Conservation (phyloP, 2,113 vertebrate species). For the Lepisosteus oculatus region DNA sequence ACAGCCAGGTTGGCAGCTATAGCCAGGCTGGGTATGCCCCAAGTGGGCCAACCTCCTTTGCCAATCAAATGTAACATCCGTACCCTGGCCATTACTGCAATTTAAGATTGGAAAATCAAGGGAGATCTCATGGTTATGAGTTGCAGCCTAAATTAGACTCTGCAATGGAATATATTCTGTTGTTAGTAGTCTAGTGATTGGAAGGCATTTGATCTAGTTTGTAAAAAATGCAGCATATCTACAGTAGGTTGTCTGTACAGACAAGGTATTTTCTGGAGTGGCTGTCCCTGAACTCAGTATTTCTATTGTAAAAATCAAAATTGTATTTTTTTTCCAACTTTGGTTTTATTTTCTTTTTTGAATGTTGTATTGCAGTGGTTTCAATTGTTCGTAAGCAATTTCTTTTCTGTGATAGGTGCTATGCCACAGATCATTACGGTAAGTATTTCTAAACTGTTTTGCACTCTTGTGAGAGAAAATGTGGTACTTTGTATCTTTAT, state of each 20-base stretch:
- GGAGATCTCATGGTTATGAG: slow-evolving; percentile 12
- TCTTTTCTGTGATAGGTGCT: slow-evolving; percentile 60
- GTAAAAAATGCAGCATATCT: slow-evolving; percentile 43
- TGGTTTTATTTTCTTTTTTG: slow-evolving; percentile 48
- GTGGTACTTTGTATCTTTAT: slow-evolving; percentile 60
- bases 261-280: slow-evolving; percentile 22
- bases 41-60: slow-evolving; percentile 78
- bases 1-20: slow-evolving; percentile 76
- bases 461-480: slow-evolving; percentile 57
- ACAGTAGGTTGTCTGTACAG: slow-evolving; percentile 28
- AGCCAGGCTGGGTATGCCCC: slow-evolving; percentile 61
- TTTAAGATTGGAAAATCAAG: slow-evolving; percentile 43
- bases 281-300: slow-evolving; percentile 52
- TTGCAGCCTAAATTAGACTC: slow-evolving; percentile 3
- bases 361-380: slow-evolving; percentile 54
- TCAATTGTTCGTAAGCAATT: slow-evolving; percentile 21
- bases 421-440: slow-evolving; percentile 48
- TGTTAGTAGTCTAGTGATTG: slow-evolving; percentile 13
- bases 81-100: slow-evolving; percentile 10
- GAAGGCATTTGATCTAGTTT: slow-evolving; percentile 32
- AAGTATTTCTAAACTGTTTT: slow-evolving; percentile 55
- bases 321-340: slow-evolving; percentile 59
- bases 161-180: slow-evolving; percentile 15
- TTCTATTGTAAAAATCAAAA: slow-evolving; percentile 63
- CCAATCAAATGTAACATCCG: slow-evolving; percentile 80